phyloP scores from a whole-genome alignment of 2,797 vertebrate species.

The Lycodopsis pacificus region DNA sequence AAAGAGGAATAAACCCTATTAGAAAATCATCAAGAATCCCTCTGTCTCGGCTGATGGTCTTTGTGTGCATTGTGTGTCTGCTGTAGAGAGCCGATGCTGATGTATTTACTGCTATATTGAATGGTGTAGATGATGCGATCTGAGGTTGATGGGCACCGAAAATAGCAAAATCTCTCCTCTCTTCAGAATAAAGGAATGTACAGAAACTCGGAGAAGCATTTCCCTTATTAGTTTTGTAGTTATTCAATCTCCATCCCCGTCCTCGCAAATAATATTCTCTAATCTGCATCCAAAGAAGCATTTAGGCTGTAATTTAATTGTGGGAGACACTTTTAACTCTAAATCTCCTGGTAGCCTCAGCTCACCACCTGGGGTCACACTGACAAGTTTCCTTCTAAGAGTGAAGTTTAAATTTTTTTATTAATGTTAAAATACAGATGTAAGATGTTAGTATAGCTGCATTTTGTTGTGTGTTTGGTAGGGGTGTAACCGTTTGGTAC shows the following conservation, averaged over 20 bases:
- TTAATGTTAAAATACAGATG: not conserved
- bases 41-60: conserved; percentile 64
- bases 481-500: too few relatives aligned
- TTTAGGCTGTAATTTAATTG: conserved; percentile 39
- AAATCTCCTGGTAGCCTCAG: conserved; percentile 6
- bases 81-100: conserved; percentile 64
- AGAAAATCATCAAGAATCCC: conserved; percentile 79
- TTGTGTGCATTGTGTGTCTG: conserved; percentile 63
- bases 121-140: conserved; percentile 70
- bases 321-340: conserved; percentile 43
- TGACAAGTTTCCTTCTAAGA: not conserved
- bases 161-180: conserved; percentile 59
- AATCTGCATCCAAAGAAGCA: conserved; percentile 58
- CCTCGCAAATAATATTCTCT: conserved; percentile 56
- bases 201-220: conserved; percentile 66
- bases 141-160: conserved; percentile 65
- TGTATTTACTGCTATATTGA: conserved; percentile 69
- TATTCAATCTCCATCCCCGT: conserved; percentile 66
- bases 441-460: too few relatives aligned
- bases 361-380: not conserved
- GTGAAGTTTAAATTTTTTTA: not conserved
- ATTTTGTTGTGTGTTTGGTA: not conserved
- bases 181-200: conserved; percentile 66
- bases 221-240: conserved; percentile 72
- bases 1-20: conserved; percentile 80